Evolutionary conservation across 2,888 invertebrate species (phyloP), one percentile per base, ranked within the genome.

Genomic region (Metopia argyrocephala): DNA sequence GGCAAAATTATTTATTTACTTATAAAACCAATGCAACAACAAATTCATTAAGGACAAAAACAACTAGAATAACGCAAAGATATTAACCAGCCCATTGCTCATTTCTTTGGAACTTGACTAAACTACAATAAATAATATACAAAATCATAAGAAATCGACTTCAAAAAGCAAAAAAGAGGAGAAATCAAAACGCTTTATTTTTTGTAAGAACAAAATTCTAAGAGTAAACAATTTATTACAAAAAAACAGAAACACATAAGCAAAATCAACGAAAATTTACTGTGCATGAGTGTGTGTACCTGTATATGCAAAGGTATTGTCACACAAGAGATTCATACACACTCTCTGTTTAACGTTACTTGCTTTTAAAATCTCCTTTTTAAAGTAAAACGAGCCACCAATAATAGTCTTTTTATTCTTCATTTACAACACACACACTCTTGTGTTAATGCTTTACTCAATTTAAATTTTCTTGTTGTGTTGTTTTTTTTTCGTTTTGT

Each of bases 1-100:
- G 76, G 76, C 76, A 62, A 76, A 38, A 69, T 56, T 62, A 56
- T 31, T 76, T 76, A n/a, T n/a, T n/a, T n/a, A 68, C 68, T 69
- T 62, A 62, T 54, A 61, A 31, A 0, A 3, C 9, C 50, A 61
- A 12, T 50, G 21, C 18, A 54, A 45, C 25, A 56, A 54, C 31
- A 57, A 56, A 50, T 18, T 52, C 9, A 61, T 31, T 50, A 66
- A 54, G 18, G 7, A 65, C 18, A 54, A 50, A 65, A 28, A 69
- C 31, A 54, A 71, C 27, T 21, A 18, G n/a, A 56, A 56, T 23
- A 71, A 66, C n/a, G 15, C 56, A 57, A 31, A 57, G 7, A 3
- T 2, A 57, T n/a, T 59, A 65, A 73, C 61, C 71, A 71, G 59
- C 65, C 65, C 70, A 65, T 27, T 70, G 15, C 27, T 74, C 27